A percentile compares a stretch with the other conserved stretches of the same genome.
Conservation (phyloP, 1,140 invertebrate genomes). For the Ips typographus region DNA sequence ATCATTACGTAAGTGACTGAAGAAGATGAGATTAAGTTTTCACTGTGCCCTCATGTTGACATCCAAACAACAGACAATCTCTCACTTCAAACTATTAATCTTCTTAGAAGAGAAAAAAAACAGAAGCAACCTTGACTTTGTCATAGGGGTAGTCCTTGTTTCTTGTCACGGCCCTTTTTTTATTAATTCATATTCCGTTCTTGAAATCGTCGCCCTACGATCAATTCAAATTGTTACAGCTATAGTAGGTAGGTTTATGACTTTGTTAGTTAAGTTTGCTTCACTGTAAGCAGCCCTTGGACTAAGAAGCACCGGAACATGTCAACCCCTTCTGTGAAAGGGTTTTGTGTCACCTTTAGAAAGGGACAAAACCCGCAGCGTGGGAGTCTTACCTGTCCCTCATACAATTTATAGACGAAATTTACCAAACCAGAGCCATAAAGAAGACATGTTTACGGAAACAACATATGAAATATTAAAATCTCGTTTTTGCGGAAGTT, state of each 20-base stretch:
- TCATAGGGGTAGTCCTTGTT: slow-evolving; percentile 27
- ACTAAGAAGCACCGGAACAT: slow-evolving; percentile 12
- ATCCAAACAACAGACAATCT: slow-evolving; percentile 18
- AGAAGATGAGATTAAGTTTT: slow-evolving; percentile 14
- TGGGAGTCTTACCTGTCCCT: slow-evolving; percentile 32
- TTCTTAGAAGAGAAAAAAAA: slow-evolving; percentile 24
- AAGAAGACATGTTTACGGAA: slow-evolving; percentile 31
- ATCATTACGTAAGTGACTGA: too few species aligned
- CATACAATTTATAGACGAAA: slow-evolving; percentile 26
- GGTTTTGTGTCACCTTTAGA: slow-evolving; percentile 16
- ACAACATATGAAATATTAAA: slow-evolving; percentile 33
- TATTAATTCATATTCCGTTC: neutral
- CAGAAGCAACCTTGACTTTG: slow-evolving; percentile 31
- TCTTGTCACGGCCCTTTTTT: slow-evolving; percentile 15
- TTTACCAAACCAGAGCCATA: slow-evolving; percentile 14
- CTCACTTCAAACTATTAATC: slow-evolving; percentile 25
- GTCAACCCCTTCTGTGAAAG: slow-evolving; percentile 21
- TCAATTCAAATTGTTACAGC: too few species aligned
- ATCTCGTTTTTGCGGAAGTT: slow-evolving; percentile 27
- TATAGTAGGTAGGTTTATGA: too few species aligned
- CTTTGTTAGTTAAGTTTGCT: too few species aligned
- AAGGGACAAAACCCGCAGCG: slow-evolving; percentile 25
- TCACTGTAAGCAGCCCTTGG: neutral
- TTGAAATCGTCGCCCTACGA: neutral
- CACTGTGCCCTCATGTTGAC: slow-evolving; percentile 20